Percentiles rank a stretch among this genome's conserved stretches.
Conservation (phyloP, 1,140 invertebrate genomes). For the Matsumurasca onukii region DNA sequence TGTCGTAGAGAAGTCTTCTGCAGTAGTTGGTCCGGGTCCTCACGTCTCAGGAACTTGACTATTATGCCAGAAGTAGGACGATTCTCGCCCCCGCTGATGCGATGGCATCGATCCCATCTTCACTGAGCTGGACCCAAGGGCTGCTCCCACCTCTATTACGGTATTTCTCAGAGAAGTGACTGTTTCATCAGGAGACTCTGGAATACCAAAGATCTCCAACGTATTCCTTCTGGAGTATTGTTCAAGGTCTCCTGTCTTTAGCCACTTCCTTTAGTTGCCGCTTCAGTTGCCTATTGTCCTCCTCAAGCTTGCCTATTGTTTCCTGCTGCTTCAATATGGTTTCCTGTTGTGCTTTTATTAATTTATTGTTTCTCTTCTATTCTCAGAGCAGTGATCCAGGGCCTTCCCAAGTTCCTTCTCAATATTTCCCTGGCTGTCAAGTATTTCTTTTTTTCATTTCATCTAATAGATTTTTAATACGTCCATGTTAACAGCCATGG, state of each 20-base stretch:
- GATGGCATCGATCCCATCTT: slow-evolving; percentile 15
- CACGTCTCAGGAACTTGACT: neutral
- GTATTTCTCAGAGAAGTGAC: neutral
- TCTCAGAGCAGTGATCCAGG: neutral
- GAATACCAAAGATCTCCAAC: slow-evolving; percentile 13
- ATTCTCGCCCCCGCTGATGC: neutral
- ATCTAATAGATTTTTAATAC: neutral
- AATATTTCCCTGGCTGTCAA: neutral
- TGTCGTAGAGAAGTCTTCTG: slow-evolving; percentile 24
- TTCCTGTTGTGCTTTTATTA: neutral
- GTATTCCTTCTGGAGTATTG: slow-evolving; percentile 23
- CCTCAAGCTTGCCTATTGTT: neutral
- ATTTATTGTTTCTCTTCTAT: neutral
- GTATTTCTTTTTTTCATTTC: slow-evolving; percentile 11
- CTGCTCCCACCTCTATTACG: slow-evolving; percentile 7
- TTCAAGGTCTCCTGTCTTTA: neutral
- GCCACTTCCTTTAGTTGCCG: neutral
- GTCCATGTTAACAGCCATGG: neutral
- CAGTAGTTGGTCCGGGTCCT: slow-evolving; percentile 6
- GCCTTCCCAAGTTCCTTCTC: slow-evolving; percentile 9
- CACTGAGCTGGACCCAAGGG: neutral
- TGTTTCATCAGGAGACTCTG: neutral
- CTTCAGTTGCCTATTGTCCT: neutral
- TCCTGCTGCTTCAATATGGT: neutral
- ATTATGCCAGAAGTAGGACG: slow-evolving; percentile 12